Conservation (phyloP, 2,113 vertebrate genomes). For the Dipodomys ordii region DNA sequence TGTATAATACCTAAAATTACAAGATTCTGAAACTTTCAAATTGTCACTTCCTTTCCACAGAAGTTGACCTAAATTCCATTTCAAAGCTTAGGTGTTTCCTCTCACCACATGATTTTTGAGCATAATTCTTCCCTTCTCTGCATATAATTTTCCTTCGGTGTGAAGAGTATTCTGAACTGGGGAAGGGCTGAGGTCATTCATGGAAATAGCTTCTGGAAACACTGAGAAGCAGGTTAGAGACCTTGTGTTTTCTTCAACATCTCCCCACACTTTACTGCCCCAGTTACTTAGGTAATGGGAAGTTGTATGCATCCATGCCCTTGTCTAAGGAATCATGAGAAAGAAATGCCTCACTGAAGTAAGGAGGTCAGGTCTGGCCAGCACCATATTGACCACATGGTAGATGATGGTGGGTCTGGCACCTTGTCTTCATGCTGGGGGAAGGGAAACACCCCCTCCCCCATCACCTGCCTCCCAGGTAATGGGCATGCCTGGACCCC, state of each 20-base stretch:
- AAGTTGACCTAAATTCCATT: conserved; percentile 27
- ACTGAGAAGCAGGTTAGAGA: neutral
- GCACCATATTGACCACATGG: no score
- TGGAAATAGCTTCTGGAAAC: neutral
- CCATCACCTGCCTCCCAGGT: no score
- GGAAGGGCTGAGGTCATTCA: neutral
- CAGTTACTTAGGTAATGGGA: conserved; percentile 16
- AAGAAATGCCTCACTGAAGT: neutral
- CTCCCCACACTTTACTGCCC: neutral
- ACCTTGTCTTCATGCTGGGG: no score
- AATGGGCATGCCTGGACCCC: no score
- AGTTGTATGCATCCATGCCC: neutral
- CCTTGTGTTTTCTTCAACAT: neutral
- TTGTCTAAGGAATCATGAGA: conserved; percentile 34
- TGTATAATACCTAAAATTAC: neutral
- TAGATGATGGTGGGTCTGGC: no score
- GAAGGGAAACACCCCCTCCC: no score
- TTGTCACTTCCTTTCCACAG: neutral
- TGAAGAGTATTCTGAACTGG: neutral
- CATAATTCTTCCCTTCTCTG: neutral
- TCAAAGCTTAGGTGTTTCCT: neutral
- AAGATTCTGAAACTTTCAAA: neutral
- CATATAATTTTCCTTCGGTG: conserved; percentile 38
- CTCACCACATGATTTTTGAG: neutral
- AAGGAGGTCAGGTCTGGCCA: no score